Conservation (phyloP, 2,113 vertebrate species). For the Caranx ignobilis region DNA sequence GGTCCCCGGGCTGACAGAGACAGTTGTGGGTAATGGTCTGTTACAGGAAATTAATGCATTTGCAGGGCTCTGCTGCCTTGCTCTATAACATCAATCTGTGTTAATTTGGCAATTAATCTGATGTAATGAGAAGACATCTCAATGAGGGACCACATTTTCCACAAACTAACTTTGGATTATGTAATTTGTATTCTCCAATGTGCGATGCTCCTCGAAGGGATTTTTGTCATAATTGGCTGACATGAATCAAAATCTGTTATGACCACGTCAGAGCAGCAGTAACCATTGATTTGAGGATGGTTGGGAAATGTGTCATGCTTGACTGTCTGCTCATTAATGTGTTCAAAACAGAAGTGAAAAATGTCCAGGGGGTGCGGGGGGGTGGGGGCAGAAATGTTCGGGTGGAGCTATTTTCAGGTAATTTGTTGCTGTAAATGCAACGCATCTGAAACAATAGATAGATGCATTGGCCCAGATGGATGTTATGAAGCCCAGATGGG, state of each 20-base stretch:
- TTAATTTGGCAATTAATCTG: slow-evolving; percentile 76
- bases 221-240: slow-evolving; percentile 12
- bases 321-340: slow-evolving; percentile 28
- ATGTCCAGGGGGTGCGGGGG: slow-evolving; percentile 2
- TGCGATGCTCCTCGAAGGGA: not conserved
- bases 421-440: slow-evolving; percentile 34
- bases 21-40: slow-evolving; percentile 64
- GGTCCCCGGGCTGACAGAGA: slow-evolving; percentile 28
- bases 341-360: slow-evolving; percentile 15
- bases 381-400: not conserved
- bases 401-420: slow-evolving; percentile 25
- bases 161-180: slow-evolving; percentile 28
- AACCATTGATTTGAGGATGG: slow-evolving; percentile 26
- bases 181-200: slow-evolving; percentile 28
- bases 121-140: slow-evolving; percentile 65
- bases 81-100: slow-evolving; percentile 51
- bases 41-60: slow-evolving; percentile 63
- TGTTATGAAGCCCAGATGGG: slow-evolving; percentile 18
- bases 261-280: slow-evolving; percentile 29
- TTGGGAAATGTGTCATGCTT: slow-evolving; percentile 19
- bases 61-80: slow-evolving; percentile 35
- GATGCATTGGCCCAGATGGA: slow-evolving; percentile 51
- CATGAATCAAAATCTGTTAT: slow-evolving; percentile 1
- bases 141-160: slow-evolving; percentile 55
- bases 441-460: slow-evolving; percentile 29